Evolutionary conservation across 2,888 invertebrate genomes (phyloP).

Genomic region (Acleris holmiana): DNA sequence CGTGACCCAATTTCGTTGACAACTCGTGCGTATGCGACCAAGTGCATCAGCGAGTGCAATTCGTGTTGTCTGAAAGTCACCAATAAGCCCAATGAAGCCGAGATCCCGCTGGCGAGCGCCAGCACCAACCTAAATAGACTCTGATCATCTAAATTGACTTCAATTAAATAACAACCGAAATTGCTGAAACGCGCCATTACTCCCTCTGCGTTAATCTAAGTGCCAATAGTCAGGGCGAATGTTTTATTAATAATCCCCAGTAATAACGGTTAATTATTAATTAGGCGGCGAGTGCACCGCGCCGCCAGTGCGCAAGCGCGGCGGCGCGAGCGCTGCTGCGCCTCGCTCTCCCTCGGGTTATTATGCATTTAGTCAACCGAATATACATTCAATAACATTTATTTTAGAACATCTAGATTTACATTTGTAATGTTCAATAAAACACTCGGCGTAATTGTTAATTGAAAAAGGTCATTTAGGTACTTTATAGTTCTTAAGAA

Average conservation of each 20-base stretch:
- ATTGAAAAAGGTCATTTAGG: no score
- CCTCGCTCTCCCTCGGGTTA: neutral
- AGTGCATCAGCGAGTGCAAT: conserved; percentile 83
- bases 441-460: no score
- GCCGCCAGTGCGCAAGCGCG: conserved; percentile 63
- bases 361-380: neutral
- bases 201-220: conserved; percentile 83
- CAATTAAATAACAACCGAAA: conserved; percentile 85
- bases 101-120: conserved; percentile 82
- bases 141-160: conserved; percentile 85
- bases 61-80: conserved; percentile 84
- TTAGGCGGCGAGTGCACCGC: conserved; percentile 70
- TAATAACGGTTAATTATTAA: conserved; percentile 81
- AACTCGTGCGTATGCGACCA: conserved; percentile 68
- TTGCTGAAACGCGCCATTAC: conserved; percentile 85
- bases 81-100: conserved; percentile 85
- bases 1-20: conserved; percentile 54
- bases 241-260: conserved; percentile 81
- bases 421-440: no score
- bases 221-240: conserved; percentile 83
- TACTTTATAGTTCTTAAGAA: no score
- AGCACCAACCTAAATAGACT: conserved; percentile 85
- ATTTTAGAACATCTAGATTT: no score
- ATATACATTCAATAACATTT: neutral
- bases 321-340: conserved; percentile 22